Evolutionary conservation across 2,113 vertebrate species (phyloP).

Genomic region (Ondatra zibethicus): DNA sequence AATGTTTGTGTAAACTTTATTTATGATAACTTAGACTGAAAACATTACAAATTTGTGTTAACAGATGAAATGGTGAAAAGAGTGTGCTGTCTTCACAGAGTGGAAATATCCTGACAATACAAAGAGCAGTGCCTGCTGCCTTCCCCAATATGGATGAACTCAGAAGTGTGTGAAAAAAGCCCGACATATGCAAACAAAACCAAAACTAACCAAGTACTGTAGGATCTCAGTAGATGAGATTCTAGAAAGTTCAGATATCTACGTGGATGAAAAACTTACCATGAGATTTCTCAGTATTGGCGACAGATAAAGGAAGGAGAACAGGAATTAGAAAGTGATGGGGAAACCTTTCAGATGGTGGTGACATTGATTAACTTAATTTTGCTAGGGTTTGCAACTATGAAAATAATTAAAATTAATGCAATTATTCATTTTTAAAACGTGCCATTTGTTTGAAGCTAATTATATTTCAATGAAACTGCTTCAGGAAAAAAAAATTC

Average conservation of each 20-base stretch:
- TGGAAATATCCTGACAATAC: not conserved
- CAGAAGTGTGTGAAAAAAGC: not conserved
- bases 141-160: not conserved
- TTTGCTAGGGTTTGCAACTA: not conserved
- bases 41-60: not conserved
- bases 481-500: not conserved
- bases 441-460: not conserved
- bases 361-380: not conserved
- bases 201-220: rapidly evolving
- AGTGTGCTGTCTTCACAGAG: rapidly evolving
- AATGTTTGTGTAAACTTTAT: not conserved
- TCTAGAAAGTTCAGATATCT: slow-evolving; percentile 21
- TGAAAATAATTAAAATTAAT: slow-evolving; percentile 12
- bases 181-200: not conserved
- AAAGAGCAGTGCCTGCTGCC: not conserved
- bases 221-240: not conserved
- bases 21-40: not conserved
- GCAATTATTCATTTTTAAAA: not conserved
- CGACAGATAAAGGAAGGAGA: not conserved
- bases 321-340: not conserved
- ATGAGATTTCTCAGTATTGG: not conserved
- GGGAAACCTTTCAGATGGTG: not conserved
- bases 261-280: not conserved
- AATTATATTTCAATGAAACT: not conserved
- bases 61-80: not conserved